Percentiles rank a stretch among this genome's conserved stretches.
phyloP scores from a whole-genome alignment of 2,797 vertebrate species.

The Poeciliopsis presidionis region DNA sequence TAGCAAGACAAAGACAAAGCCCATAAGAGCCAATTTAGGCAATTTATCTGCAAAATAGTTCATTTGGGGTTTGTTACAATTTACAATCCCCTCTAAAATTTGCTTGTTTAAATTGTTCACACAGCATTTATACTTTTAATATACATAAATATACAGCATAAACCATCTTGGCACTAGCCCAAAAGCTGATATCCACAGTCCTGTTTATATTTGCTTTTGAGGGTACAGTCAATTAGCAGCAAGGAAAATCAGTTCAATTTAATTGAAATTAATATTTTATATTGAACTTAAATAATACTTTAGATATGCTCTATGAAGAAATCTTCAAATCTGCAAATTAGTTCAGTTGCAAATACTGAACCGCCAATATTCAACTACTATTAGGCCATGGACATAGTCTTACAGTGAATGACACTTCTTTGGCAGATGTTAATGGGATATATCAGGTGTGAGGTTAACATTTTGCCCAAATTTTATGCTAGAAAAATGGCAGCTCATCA shows the following conservation, averaged over 20 bases:
- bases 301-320: not conserved
- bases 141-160: not conserved
- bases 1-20: too few species aligned
- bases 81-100: not conserved
- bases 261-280: too few species aligned
- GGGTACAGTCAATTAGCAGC: too few species aligned
- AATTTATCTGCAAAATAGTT: too few species aligned
- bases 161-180: not conserved
- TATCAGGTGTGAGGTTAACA: not conserved
- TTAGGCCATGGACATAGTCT: not conserved
- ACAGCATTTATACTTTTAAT: not conserved
- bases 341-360: not conserved
- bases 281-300: not conserved
- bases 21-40: too few species aligned
- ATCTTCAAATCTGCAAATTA: not conserved
- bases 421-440: not conserved
- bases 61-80: too few species aligned
- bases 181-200: not conserved
- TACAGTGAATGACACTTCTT: not conserved
- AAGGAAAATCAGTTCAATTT: too few species aligned
- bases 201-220: not conserved
- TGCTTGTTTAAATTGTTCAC: not conserved
- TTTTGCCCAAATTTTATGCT: not conserved
- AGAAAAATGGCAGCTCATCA: not conserved
- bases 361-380: too few species aligned